These are phyloP conservation scores for Cydia pomonella DNA, from an alignment of 1,140 invertebrate genomes.

Conservation along the genomic window DNA sequence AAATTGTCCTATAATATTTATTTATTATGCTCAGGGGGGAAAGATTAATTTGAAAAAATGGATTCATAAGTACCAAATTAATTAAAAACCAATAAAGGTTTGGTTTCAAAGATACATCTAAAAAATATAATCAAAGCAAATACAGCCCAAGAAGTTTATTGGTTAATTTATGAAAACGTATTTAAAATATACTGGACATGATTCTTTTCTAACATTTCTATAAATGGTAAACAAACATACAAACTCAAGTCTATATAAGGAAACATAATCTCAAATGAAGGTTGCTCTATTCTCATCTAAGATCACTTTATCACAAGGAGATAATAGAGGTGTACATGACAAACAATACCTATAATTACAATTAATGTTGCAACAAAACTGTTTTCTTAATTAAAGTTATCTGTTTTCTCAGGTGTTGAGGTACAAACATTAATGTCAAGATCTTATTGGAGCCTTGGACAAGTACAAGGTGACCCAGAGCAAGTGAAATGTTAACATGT, in stretches of 20 bases:
- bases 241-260: slow-evolving; percentile 23
- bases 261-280: slow-evolving; percentile 18
- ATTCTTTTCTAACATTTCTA: background rate
- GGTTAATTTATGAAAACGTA: too few species aligned
- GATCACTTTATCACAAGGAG: slow-evolving; percentile 1
- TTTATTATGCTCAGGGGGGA: too few species aligned
- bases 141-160: too few species aligned
- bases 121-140: too few species aligned
- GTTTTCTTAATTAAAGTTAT: slow-evolving; percentile 61
- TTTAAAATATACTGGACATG: too few species aligned
- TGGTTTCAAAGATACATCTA: too few species aligned
- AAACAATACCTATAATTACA: slow-evolving; percentile 37
- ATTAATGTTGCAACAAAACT: slow-evolving; percentile 24
- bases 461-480: slow-evolving; percentile 71
- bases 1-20: too few species aligned
- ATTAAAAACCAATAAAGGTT: too few species aligned
- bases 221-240: slow-evolving; percentile 3
- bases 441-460: slow-evolving; percentile 65
- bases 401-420: slow-evolving; percentile 49
- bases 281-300: slow-evolving; percentile 2
- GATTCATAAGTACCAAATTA: too few species aligned
- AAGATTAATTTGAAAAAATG: too few species aligned
- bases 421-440: slow-evolving; percentile 71
- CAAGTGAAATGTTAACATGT: slow-evolving; percentile 73
- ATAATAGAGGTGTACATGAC: background rate